Evolutionary conservation across 1,140 invertebrate species (phyloP).

Genomic region (Oscheius sp.): DNA sequence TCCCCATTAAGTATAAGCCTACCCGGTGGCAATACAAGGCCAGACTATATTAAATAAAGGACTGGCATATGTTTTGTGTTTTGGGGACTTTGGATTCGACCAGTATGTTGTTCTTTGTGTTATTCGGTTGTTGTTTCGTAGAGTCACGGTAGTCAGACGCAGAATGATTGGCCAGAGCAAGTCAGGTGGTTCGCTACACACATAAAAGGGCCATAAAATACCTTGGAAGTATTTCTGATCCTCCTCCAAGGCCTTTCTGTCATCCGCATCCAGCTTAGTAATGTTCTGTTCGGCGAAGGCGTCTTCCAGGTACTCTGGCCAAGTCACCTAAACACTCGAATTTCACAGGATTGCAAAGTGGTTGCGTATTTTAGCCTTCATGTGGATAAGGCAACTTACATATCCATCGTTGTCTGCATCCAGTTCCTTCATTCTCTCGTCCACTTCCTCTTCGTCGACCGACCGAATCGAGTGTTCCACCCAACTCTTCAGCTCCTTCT

Average conservation of each 20-base stretch:
- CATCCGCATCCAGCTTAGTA: conserved; percentile 40
- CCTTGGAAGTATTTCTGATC: conserved; percentile 78
- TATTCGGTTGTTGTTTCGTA: not conserved
- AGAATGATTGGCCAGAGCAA: too few relatives aligned
- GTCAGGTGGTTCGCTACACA: too few relatives aligned
- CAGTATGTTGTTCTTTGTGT: not conserved
- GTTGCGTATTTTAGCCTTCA: not conserved
- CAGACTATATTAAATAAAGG: too few relatives aligned
- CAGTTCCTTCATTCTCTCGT: conserved; percentile 79
- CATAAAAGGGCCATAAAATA: too few relatives aligned
- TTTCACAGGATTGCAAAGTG: conserved; percentile 67
- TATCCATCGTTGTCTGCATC: conserved; percentile 67
- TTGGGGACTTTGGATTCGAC: too few relatives aligned
- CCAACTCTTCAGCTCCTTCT: conserved; percentile 82
- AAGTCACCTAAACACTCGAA: conserved; percentile 77
- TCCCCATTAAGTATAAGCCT: too few relatives aligned
- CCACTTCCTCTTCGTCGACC: conserved; percentile 81
- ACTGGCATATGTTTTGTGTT: too few relatives aligned
- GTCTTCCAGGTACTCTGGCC: conserved; percentile 82
- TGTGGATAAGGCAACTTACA: conserved; percentile 41
- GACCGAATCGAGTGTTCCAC: conserved; percentile 76
- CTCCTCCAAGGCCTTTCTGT: conserved; percentile 66
- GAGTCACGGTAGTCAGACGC: too few relatives aligned
- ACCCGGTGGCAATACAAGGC: too few relatives aligned
- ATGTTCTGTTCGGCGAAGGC: conserved; percentile 73